Percentiles rank a stretch among this genome's conserved stretches.
These are phyloP conservation scores for Agrotis exclamationis DNA, from an alignment of 2,888 invertebrate genomes.

Conservation along the genomic window DNA sequence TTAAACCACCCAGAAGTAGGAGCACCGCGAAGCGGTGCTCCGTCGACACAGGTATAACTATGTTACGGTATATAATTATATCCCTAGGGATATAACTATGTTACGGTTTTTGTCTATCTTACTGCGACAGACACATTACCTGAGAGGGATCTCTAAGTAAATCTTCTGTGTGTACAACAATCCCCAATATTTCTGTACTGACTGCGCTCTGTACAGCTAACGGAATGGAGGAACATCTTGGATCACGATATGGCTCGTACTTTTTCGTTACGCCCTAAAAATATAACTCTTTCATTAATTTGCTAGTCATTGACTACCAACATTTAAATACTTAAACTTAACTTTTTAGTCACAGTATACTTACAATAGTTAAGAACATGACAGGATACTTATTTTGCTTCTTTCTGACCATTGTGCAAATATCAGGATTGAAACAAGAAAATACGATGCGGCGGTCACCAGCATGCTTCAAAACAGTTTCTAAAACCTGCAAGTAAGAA, in stretches of 20 bases:
- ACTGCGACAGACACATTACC: no score
- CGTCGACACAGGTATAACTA: no score
- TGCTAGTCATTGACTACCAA: neutral
- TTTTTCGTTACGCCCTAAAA: constrained; percentile 82
- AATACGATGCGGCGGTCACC: constrained; percentile 96
- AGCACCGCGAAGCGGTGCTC: no score
- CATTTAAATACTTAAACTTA: neutral
- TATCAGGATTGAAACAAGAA: constrained; percentile 98
- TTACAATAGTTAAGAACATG: constrained; percentile 96
- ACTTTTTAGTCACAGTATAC: constrained; percentile 59
- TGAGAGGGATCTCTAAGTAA: constrained; percentile 95
- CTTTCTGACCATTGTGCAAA: constrained; percentile 97
- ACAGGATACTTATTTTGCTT: constrained; percentile 99
- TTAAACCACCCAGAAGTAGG: no score
- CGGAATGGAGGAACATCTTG: constrained; percentile 95
- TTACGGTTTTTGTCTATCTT: no score
- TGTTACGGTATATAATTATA: no score
- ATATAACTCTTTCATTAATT: constrained; percentile 17
- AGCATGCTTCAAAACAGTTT: constrained; percentile 95
- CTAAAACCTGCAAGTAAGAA: constrained; percentile 91
- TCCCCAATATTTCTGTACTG: constrained; percentile 96
- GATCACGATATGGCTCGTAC: constrained; percentile 96
- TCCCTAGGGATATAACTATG: no score
- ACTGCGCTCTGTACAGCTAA: constrained; percentile 96
- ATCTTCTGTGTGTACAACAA: constrained; percentile 98